Percentiles rank a stretch among this genome's conserved stretches.
Conservation (phyloP, 2,797 vertebrate genomes). For the Coranthus polyacanthus region DNA sequence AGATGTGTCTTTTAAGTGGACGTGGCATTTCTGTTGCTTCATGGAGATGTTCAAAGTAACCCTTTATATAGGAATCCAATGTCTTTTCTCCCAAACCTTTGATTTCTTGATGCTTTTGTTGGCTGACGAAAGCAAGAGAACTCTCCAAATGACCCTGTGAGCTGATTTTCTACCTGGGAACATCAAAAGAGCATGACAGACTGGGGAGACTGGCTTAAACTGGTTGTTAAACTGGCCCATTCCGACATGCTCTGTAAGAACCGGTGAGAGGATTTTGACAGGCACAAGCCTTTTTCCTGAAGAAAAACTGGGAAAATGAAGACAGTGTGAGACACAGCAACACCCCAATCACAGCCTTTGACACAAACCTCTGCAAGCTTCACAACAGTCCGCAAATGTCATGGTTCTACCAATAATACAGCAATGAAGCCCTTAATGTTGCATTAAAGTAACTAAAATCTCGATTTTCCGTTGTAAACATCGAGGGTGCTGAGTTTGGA, state of each 20-base stretch:
- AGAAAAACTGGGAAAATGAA: constrained; percentile 6
- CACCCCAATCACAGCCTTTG: constrained; percentile 9
- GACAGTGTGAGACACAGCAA: constrained; percentile 20
- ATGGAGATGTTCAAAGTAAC: constrained; percentile 34
- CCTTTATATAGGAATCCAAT: constrained; percentile 20
- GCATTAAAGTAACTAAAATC: constrained; percentile 15
- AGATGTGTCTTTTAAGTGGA: constrained; percentile 34
- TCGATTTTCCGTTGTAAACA: no score
- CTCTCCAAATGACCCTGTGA: constrained; percentile 10
- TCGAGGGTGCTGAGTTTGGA: not conserved
- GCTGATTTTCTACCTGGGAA: constrained; percentile 39
- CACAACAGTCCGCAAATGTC: constrained; percentile 42
- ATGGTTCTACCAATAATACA: constrained; percentile 28
- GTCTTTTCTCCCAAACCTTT: constrained; percentile 16
- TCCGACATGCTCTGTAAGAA: constrained; percentile 5
- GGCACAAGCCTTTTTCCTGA: no score
- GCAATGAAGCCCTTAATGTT: constrained; percentile 5
- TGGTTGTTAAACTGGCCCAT: constrained; percentile 27
- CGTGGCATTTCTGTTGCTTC: constrained; percentile 19
- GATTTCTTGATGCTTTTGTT: constrained; percentile 34
- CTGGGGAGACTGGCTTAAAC: constrained; percentile 7
- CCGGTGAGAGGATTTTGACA: constrained; percentile 25
- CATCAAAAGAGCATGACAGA: constrained; percentile 24
- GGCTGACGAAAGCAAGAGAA: constrained; percentile 14
- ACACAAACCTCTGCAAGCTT: constrained; percentile 19